A percentile compares a stretch with the other conserved stretches of the same genome.
phyloP scores from a whole-genome alignment of 2,113 vertebrate genomes.

The Apaloderma vittatum region DNA sequence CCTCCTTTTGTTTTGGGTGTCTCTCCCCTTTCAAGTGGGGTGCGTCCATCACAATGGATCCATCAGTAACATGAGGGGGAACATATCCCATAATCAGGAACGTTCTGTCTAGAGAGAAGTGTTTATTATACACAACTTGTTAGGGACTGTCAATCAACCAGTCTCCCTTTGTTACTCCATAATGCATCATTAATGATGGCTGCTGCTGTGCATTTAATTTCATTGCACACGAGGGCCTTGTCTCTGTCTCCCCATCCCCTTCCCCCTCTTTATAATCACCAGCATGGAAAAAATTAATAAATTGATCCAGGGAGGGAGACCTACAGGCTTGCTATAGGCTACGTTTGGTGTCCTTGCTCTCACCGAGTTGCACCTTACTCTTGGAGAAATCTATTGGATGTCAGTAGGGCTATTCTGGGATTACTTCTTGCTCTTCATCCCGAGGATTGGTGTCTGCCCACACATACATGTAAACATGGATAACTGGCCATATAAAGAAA shows the following conservation, averaged over 20 bases:
- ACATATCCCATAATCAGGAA: slow-evolving; percentile 67
- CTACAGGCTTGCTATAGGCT: slow-evolving; percentile 16
- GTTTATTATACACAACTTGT: slow-evolving; percentile 74
- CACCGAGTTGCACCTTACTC: not conserved
- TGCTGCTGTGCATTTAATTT: slow-evolving; percentile 72
- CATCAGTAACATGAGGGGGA: slow-evolving; percentile 40
- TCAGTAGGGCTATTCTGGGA: not conserved
- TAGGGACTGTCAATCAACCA: slow-evolving; percentile 64
- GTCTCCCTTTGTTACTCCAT: slow-evolving; percentile 62
- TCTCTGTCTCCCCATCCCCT: slow-evolving; percentile 24
- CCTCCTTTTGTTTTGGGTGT: slow-evolving; percentile 61
- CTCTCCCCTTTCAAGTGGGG: slow-evolving; percentile 59
- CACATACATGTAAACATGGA: not conserved
- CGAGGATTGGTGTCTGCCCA: not conserved
- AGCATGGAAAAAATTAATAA: slow-evolving; percentile 61
- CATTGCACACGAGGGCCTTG: slow-evolving; percentile 63
- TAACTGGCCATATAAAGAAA: not conserved
- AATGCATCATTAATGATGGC: slow-evolving; percentile 75
- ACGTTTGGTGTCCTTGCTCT: not conserved
- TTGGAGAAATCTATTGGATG: not conserved
- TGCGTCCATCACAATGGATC: slow-evolving; percentile 42
- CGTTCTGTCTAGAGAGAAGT: slow-evolving; percentile 58
- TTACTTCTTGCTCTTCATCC: not conserved
- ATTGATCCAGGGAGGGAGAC: not conserved
- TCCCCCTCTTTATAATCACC: slow-evolving; percentile 35